Evolutionary conservation across 2,797 vertebrate genomes (phyloP), one percentile per base, ranked within the genome.

Genomic region (Notolepis coatsorum): DNA sequence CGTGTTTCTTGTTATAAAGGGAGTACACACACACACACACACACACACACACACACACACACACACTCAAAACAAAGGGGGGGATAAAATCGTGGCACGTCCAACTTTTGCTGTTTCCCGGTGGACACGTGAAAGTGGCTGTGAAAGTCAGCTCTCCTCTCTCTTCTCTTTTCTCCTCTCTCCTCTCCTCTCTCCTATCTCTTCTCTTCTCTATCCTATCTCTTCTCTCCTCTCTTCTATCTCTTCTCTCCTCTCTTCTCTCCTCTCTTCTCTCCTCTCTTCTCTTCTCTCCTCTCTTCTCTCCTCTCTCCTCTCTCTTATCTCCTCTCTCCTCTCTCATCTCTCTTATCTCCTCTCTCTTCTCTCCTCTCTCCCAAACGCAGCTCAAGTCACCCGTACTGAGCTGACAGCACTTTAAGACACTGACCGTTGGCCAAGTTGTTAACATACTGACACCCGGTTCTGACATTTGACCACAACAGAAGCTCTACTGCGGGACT

Each of bases 1-100:
- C 86, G 82, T 89, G 89, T 74, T 88, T 79, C 59, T 45, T 45
- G 76, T 90, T 88, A 88, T 60, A 27, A 60, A 13, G 47, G n/a
- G 46, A 27, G 37, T 30, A 52, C 41, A 48, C 65, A 20, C 57
- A 54, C 48, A 43, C 35, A 53, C 33, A 42, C 61, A 65, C 55
- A 59, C 35, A 46, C 18, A 72, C 43, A 30, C 24, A 71, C 35
- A 54, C 49, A 18, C 25, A 27, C 20, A 20, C 33, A 20, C 39
- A 27, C 31, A 33, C 41, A 47, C 67, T 39, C 51, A 71, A 39
- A n/a, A 67, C 43, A 70, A 46, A 59, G 3, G 68, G 24, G 55
- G 12, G 42, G 68, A 78, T 45, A 69, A 81, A 84, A 77, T 79
- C 65, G 54, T 78, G 78, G 79, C 69, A 64, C 61, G 63, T 72